Percentiles rank a stretch among this genome's conserved stretches.
Conservation (phyloP, 2,888 invertebrate genomes). For the Gisinianus flammeolus region DNA sequence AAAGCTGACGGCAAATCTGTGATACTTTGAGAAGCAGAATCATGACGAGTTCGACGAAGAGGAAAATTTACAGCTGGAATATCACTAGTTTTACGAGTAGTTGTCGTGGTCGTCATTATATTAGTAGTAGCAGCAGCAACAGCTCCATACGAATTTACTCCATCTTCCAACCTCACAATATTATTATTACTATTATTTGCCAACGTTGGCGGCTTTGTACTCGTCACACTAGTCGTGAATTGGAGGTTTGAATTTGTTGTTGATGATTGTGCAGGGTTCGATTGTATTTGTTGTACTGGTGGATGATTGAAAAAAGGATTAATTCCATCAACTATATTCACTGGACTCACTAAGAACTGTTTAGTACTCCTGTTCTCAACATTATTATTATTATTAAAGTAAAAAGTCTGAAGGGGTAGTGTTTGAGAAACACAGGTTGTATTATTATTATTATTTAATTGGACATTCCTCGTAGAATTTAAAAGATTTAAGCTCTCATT, state of each 20-base stretch:
- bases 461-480: not conserved
- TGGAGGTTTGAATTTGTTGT: not conserved
- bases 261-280: not conserved
- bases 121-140: not conserved
- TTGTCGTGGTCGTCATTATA: not conserved
- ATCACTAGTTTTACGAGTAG: not conserved
- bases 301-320: not conserved
- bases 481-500: too few relatives aligned
- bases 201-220: not conserved
- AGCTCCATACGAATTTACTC: not conserved
- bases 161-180: not conserved
- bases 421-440: not conserved
- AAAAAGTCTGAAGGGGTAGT: not conserved
- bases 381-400: not conserved
- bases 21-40: conserved; percentile 44
- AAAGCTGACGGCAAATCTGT: conserved; percentile 55
- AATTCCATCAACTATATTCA: too few relatives aligned
- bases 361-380: too few relatives aligned
- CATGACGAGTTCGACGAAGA: conserved; percentile 23
- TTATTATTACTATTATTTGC: not conserved
- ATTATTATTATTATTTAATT: too few relatives aligned
- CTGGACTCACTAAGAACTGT: too few relatives aligned
- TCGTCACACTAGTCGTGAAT: not conserved
- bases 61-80: conserved; percentile 11
- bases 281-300: not conserved